These are phyloP conservation scores for Eonycteris spelaea DNA, from an alignment of 2,113 vertebrate species.

Conservation along the genomic window DNA sequence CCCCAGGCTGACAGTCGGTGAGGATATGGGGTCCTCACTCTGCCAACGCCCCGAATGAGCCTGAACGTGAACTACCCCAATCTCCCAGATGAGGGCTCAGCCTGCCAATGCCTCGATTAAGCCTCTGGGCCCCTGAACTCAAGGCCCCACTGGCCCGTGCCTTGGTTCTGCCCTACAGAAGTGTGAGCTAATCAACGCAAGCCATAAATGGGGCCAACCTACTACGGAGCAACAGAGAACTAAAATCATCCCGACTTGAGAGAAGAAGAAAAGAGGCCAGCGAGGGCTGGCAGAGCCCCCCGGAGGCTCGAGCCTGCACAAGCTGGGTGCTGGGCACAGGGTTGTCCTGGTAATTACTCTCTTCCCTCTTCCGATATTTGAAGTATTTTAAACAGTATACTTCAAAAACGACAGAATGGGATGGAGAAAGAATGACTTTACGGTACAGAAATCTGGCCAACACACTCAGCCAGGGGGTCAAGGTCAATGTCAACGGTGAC, in stretches of 20 bases:
- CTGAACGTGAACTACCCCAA: background rate
- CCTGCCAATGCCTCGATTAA: rapidly evolving
- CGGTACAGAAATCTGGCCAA: background rate
- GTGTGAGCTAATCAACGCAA: no score
- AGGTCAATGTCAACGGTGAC: rapidly evolving
- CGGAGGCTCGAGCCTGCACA: background rate
- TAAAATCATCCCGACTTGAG: rapidly evolving
- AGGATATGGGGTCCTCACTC: background rate
- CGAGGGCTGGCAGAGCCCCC: no score
- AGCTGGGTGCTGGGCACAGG: rapidly evolving
- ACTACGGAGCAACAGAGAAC: background rate
- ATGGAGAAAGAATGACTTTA: background rate
- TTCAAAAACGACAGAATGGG: background rate
- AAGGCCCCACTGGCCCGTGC: background rate
- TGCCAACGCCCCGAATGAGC: background rate
- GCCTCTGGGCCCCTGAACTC: background rate
- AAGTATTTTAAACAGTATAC: background rate
- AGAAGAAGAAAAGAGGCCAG: no score
- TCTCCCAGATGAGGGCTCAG: background rate
- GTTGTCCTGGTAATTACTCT: background rate
- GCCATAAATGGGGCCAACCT: background rate
- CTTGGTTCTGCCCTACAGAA: background rate
- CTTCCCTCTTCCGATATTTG: background rate
- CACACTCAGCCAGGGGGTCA: background rate
- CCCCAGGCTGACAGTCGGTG: background rate